Evolutionary conservation across 1,140 invertebrate genomes (phyloP), one percentile per base, ranked within the genome.

Genomic region (Pteromalus puparum): DNA sequence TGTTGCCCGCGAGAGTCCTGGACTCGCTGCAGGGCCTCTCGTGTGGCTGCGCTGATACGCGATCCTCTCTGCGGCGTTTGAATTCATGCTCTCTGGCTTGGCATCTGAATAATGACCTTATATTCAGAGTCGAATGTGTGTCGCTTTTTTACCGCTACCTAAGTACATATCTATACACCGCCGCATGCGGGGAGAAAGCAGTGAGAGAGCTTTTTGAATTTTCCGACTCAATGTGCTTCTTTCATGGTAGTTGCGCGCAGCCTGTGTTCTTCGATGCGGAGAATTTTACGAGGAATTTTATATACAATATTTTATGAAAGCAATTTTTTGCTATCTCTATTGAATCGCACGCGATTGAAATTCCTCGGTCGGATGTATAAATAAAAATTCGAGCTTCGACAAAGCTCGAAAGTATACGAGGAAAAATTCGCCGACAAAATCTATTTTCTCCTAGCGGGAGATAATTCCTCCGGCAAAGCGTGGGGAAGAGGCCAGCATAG

Each of bases 381-480:
- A 53, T 53, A 53, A 53, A 18, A 53, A 53, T 53, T 53, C 48
- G 18, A 53, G 18, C 13, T 53, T 53, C 13, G 28, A 30, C 4
- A 77, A 61, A 26, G 15, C 12, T 53, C 30, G 28, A n/a, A 42
- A 53, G 48, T 53, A 28, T 28, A n/a, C 48, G 5, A 53, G 75
- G 10, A 77, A 21, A 61, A 61, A 48, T 61, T 28, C 74, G 4
- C n/a, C 46, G 10, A 76, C 28, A 42, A 48, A 48, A 48, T 48
- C 46, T 13, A 48, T 42, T 42, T 42, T 42, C 34, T 74, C 42
- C 21, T 42, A 28, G 28, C 15, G 24, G 38, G 9, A 83, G 38
- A 83, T 77, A 53, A 77, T 70, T 82, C 15, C 13, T n/a, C 42
- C 34, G 28, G 65, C 26, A 72, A 53, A 72, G 77, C 28, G 65